phyloP scores from a whole-genome alignment of 2,888 invertebrate species.

The Oscheius sp. region DNA sequence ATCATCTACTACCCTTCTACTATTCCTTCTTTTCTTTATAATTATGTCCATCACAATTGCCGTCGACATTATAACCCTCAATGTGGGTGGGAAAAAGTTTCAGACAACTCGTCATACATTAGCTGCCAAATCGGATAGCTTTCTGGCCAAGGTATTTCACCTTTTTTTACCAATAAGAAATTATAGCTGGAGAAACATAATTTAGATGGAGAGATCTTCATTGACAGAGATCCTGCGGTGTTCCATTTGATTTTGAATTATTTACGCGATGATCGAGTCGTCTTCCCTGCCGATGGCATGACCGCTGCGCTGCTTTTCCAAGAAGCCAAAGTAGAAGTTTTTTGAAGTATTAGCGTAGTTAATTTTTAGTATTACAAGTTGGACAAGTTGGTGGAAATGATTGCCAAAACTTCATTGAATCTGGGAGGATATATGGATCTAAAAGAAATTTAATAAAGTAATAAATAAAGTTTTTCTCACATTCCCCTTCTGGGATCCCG shows the following conservation, averaged over 20 bases:
- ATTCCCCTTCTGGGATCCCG: no score
- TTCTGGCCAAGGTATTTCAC: constrained; percentile 13
- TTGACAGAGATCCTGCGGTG: constrained; percentile 21
- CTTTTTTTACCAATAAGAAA: not conserved
- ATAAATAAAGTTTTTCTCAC: no score
- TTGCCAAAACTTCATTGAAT: not conserved
- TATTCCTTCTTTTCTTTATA: no score
- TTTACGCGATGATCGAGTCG: constrained; percentile 12
- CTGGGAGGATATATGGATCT: constrained; percentile 18
- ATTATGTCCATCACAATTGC: no score
- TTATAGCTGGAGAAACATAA: constrained; percentile 7
- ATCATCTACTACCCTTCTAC: no score
- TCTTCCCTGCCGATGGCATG: constrained; percentile 18
- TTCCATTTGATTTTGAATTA: constrained; percentile 22
- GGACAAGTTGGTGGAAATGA: constrained; percentile 17
- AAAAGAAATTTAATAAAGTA: constrained; percentile 7
- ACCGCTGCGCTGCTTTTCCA: constrained; percentile 19
- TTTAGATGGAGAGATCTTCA: constrained; percentile 13
- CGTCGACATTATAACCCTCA: constrained; percentile 14
- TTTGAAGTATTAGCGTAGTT: not conserved
- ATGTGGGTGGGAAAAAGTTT: constrained; percentile 17
- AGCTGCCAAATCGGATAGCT: not conserved
- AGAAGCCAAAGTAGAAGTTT: constrained; percentile 7
- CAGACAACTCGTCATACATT: constrained; percentile 10
- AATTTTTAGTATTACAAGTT: constrained; percentile 15